Evolutionary conservation across 2,113 vertebrate genomes (phyloP).

Genomic region (Nibea albiflora): DNA sequence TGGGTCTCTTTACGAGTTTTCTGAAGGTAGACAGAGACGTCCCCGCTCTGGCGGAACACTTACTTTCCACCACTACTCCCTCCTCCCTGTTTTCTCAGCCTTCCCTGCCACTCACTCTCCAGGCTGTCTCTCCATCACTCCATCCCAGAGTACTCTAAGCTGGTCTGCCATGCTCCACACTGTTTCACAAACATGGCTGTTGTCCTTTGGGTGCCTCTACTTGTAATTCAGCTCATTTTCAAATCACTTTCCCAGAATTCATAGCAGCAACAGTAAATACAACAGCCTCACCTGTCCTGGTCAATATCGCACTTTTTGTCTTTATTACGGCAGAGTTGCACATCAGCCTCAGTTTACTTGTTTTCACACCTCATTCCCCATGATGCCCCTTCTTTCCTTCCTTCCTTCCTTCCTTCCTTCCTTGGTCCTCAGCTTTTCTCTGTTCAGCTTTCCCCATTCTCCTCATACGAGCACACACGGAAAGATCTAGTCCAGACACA

Average conservation of each 20-base stretch:
- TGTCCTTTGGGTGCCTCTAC: not conserved
- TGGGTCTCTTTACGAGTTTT: no score
- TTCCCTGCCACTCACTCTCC: not conserved
- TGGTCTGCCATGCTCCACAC: not conserved
- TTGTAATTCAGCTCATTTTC: constrained; percentile 24
- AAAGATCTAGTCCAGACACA: not conserved
- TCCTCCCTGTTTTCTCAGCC: no score
- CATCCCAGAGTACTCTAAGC: not conserved
- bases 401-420: constrained; percentile 42
- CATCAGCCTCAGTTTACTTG: constrained; percentile 15
- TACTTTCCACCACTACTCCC: no score
- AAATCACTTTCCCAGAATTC: constrained; percentile 12
- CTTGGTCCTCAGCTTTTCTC: constrained; percentile 34
- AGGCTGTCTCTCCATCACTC: constrained; percentile 3
- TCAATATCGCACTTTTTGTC: constrained; percentile 6
- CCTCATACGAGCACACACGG: not conserved
- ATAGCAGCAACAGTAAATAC: not conserved
- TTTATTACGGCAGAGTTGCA: constrained; percentile 13
- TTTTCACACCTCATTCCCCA: constrained; percentile 37
- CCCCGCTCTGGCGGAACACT: no score
- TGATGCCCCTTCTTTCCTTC: constrained; percentile 46
- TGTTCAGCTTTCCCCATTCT: constrained; percentile 26
- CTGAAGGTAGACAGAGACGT: no score
- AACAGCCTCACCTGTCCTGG: constrained; percentile 6
- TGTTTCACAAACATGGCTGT: not conserved